Base-by-base conservation (phyloP, 2,797 vertebrate genomes). In the Lepilemur ruficaudatus region DNA sequence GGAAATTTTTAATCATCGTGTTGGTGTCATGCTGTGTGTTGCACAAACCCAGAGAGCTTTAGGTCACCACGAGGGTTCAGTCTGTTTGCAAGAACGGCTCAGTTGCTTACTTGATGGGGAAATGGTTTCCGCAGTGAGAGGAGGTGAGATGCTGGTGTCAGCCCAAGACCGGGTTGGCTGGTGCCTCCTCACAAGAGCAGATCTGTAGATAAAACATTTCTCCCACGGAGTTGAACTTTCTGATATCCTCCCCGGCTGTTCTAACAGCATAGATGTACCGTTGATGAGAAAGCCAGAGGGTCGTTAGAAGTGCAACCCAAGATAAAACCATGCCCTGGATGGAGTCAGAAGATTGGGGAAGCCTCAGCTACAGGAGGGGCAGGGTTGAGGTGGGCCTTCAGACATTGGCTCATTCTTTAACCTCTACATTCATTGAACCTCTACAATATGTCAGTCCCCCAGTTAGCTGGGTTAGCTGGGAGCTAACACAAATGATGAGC, bases 81-180 rank as follows among this genome's bases (percentile, higher is more conserved):
- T 48, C 7, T 70, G 15, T 89, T 93, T 80, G 30, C 79, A 61
- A 84, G n/a, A 72, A 50, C 1, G 35, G n/a, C 9, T 78, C 10
- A 2, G 30, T 43, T 30, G n/a, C 14, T 89, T 52, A 46, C 46
- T 89, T 43, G 32, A 25, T 32, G 35, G 46, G 93, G 76, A 92
- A 69, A 91, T 41, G 78, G 96, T 96, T 97, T 95, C 69, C 43
- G 70, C 43, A 15, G 61, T 46, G 41, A 85, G 50, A 79, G 69
- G 79, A 92, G 86, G 82, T 82, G 79, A 89, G 93, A 89, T 57
- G 38, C 32, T 20, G 38, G 81, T 70, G 73, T 95, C 52, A 75
- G 52, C 76, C 22, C 57, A 57, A 88, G 50, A n/a, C n/a, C 3
- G 18, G 18, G 8, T 35, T 35, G n/a, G 81, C 85, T 35, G 12